Evolutionary conservation across 2,797 vertebrate species (phyloP).

Genomic region (Leucoraja ocellata): DNA sequence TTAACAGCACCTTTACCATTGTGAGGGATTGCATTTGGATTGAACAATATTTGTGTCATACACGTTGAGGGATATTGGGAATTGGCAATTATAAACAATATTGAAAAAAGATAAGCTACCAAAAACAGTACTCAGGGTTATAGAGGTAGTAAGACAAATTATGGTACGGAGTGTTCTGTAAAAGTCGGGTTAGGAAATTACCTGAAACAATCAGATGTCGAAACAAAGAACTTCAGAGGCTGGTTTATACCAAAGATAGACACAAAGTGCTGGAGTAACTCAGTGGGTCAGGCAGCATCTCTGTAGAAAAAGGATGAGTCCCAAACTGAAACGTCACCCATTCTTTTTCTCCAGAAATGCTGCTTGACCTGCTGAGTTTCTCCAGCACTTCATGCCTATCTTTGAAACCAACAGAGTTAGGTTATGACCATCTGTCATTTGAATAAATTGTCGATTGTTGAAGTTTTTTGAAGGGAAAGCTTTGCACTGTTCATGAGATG

Average conservation of each 20-base stretch:
- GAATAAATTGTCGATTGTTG: neutral
- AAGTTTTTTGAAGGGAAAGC: neutral
- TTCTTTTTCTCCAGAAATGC: too few species aligned
- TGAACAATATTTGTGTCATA: neutral
- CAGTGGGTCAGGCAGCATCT: too few species aligned
- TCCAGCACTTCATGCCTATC: too few species aligned
- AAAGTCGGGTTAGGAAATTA: too few species aligned
- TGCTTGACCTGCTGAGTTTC: too few species aligned
- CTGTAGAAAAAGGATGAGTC: too few species aligned
- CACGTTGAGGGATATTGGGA: neutral
- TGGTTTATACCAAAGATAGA: too few species aligned
- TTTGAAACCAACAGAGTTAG: neutral
- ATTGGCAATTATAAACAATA: too few species aligned
- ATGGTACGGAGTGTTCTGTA: neutral
- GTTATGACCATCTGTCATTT: neutral
- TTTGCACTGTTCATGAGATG: neutral
- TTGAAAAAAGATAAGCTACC: too few species aligned
- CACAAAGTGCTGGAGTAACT: too few species aligned
- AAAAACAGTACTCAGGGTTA: neutral
- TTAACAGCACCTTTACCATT: neutral
- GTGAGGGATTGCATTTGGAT: neutral
- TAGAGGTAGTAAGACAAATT: neutral
- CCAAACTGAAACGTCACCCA: too few species aligned
- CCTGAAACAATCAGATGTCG: neutral
- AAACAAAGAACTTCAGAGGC: too few species aligned